A percentile compares a stretch with the other conserved stretches of the same genome.
phyloP scores from a whole-genome alignment of 2,888 invertebrate genomes.

The Opisthograptis luteolata region DNA sequence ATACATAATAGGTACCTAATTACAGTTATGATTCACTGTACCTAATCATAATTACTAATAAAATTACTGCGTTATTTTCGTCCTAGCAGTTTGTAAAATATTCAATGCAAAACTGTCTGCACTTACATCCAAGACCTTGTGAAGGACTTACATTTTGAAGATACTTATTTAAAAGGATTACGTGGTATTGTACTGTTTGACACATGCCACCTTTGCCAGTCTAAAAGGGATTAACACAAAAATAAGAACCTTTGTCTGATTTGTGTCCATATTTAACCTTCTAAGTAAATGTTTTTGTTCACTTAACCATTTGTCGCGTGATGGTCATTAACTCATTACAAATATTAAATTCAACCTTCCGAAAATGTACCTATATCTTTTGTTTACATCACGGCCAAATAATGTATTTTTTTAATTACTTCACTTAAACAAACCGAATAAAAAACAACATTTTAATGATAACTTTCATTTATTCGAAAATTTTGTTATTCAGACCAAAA shows the following conservation, averaged over 20 bases:
- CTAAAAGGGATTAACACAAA: slow-evolving; percentile 5
- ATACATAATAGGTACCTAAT: too few species aligned
- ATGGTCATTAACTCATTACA: slow-evolving; percentile 6
- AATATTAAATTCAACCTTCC: slow-evolving; percentile 20
- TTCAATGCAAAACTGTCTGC: neutral
- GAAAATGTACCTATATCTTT: slow-evolving; percentile 10
- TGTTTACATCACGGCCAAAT: slow-evolving; percentile 14
- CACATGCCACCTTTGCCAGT: neutral
- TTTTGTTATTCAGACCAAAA: too few species aligned
- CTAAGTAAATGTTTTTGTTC: neutral
- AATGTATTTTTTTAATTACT: slow-evolving; percentile 11
- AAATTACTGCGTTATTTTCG: too few species aligned
- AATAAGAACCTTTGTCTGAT: slow-evolving; percentile 9
- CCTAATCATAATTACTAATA: too few species aligned
- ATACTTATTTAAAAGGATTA: neutral
- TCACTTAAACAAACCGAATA: slow-evolving; percentile 9
- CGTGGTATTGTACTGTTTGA: neutral
- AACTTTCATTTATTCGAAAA: too few species aligned
- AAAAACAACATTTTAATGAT: too few species aligned
- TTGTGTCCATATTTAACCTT: slow-evolving; percentile 10
- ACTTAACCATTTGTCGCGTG: neutral
- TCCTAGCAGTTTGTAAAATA: too few species aligned
- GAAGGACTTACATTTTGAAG: too few species aligned
- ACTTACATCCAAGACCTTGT: neutral
- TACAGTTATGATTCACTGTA: too few species aligned